Base-by-base conservation (phyloP, 2,113 vertebrate species). In the Syngnathoides biaculeatus region DNA sequence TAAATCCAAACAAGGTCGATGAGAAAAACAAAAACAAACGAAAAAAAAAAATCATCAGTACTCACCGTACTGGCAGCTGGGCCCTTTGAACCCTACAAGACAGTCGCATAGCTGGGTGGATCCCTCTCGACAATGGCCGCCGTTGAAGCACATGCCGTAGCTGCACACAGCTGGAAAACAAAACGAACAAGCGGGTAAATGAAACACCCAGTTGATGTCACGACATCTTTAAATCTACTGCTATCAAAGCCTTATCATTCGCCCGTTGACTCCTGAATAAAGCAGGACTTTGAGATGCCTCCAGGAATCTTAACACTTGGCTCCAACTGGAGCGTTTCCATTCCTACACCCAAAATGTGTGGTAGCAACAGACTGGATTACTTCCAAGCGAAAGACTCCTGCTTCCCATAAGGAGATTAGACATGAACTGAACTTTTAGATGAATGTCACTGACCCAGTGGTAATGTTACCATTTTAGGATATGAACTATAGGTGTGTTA, bases 51-150 rank as follows among this genome's bases (percentile, higher is more conserved):
- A n/a, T n/a, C n/a, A n/a, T 8, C 13, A 19, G 15, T 61, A 87
- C 94, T 93, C 78, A 94, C 94, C 92, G 0, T 93, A 90, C 86
- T 95, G 93, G 64, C 94, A 95, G 88, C 85, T 93, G 61, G 94
- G 87, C 0, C 95, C 94, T 3, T 85, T 93, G 85, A 95, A 97
- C 0, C 93, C 94, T 0, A 79, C 40, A 27, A 93, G 85, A 77
- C 94, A 96, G 47, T 68, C 89, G 10, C 95, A 96, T 0, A 80
- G 90, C 84, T 89, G 91, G 0, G 84, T 74, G 2, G 91, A 90
- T 48, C 90, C 90, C 47, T 90, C 88, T 0, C 26, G 15, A 60
- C 94, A 95, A 0, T 53, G 92, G 24, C 94, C 94, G 0, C 93
- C 89, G 0, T 93, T 93, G 84, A 95, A 92, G 64, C 94, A 96